Percentiles rank a stretch among this genome's conserved stretches.
phyloP scores from a whole-genome alignment of 2,888 invertebrate species.

The Hyles lineata region DNA sequence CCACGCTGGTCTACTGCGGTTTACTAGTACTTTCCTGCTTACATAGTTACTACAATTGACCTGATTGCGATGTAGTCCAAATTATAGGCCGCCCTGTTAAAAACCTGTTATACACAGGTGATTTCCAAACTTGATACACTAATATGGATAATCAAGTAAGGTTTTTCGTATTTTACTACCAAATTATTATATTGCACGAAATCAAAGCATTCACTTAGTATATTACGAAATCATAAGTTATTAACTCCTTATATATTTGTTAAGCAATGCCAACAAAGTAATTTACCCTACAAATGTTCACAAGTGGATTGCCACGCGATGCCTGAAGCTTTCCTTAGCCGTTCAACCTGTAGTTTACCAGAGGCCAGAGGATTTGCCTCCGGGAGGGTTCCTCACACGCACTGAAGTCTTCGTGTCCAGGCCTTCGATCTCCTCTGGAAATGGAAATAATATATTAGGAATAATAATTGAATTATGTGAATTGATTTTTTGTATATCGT shows the following conservation, averaged over 20 bases:
- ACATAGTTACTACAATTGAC: no score
- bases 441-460: slow-evolving; percentile 36
- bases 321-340: slow-evolving; percentile 41
- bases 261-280: not conserved
- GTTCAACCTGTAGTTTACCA: slow-evolving; percentile 86
- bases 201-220: no score
- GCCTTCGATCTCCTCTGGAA: slow-evolving; percentile 91
- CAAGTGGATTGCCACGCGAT: slow-evolving; percentile 49
- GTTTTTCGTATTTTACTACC: no score
- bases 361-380: slow-evolving; percentile 93
- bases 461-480: not conserved
- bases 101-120: no score
- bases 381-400: slow-evolving; percentile 95
- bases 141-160: no score
- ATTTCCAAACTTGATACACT: no score
- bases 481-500: not conserved
- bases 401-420: slow-evolving; percentile 91
- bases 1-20: no score
- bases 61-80: no score
- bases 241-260: not conserved
- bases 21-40: no score
- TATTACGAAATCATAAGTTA: no score
- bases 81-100: no score
- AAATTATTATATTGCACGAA: no score
- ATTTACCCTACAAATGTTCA: slow-evolving; percentile 35